These are phyloP conservation scores for Parazoanthus atlanticus DNA, from an alignment of 92 coral and sea anemone genomes.

Conservation along the genomic window DNA sequence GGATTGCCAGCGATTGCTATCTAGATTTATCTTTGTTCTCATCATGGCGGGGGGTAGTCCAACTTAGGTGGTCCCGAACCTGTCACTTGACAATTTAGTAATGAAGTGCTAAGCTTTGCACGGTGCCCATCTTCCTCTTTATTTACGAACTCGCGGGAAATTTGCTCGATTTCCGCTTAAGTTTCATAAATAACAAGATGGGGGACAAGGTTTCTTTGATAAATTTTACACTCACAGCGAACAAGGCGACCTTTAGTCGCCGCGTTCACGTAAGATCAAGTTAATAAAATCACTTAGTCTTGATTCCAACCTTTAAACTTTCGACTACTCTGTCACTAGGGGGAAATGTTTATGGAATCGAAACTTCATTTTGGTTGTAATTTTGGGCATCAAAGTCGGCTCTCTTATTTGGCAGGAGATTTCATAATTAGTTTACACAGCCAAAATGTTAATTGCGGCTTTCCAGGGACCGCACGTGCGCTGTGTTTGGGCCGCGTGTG, in stretches of 20 bases:
- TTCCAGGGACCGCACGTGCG: conserved; percentile 57
- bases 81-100: conserved; percentile 70
- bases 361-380: conserved; percentile 16
- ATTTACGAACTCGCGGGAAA: conserved; percentile 60
- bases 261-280: background rate
- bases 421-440: conserved; percentile 86
- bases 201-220: conserved; percentile 27
- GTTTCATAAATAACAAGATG: conserved; percentile 55
- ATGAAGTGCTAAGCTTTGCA: conserved; percentile 71
- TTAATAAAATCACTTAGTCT: background rate
- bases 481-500: conserved; percentile 63
- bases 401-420: conserved; percentile 45
- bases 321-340: background rate
- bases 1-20: conserved; percentile 67
- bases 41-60: conserved; percentile 57
- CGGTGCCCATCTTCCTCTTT: conserved; percentile 51
- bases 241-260: conserved; percentile 10
- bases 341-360: conserved; percentile 29
- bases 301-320: background rate
- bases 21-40: conserved; percentile 54
- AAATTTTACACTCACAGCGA: background rate
- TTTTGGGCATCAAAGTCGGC: conserved; percentile 22
- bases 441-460: conserved; percentile 73
- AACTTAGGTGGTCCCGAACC: conserved; percentile 54
- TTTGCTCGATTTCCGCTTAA: conserved; percentile 67